Conservation (phyloP, 1,140 invertebrate species). For the Palaemon carinicauda region DNA sequence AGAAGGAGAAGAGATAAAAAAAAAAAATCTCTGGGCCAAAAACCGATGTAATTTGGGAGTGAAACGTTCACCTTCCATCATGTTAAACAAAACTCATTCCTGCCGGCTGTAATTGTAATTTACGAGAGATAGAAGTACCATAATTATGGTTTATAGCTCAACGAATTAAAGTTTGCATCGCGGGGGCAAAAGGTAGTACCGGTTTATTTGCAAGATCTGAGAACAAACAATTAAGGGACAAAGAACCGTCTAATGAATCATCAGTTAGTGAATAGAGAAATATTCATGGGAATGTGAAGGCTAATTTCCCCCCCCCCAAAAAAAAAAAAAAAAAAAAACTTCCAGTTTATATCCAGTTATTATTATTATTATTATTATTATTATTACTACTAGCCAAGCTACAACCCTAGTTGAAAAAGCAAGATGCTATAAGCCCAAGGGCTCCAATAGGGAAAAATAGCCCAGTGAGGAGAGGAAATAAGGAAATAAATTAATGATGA, state of each 20-base stretch:
- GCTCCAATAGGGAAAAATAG: too few relatives aligned
- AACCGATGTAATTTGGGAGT: not conserved
- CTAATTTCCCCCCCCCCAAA: too few relatives aligned
- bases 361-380: too few relatives aligned
- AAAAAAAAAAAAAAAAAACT: too few relatives aligned
- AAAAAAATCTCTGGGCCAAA: not conserved
- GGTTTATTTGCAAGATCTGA: not conserved
- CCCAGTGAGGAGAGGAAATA: too few relatives aligned
- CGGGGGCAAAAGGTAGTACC: not conserved
- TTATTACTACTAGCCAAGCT: too few relatives aligned
- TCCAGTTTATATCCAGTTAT: too few relatives aligned
- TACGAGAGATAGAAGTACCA: not conserved
- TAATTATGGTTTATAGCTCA: not conserved
- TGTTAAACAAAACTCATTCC: not conserved
- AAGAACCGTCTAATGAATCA: not conserved
- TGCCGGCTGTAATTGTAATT: not conserved
- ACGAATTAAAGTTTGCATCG: not conserved
- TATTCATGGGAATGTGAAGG: not conserved
- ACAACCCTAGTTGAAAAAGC: too few relatives aligned
- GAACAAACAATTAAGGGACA: not conserved
- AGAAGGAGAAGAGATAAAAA: too few relatives aligned
- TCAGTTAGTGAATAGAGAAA: not conserved
- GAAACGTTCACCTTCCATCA: not conserved
- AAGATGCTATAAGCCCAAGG: too few relatives aligned
- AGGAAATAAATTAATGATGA: too few relatives aligned